Evolutionary conservation across 2,888 invertebrate genomes (phyloP), one percentile per base, ranked within the genome.

Genomic region (Hoplodrina blanda): DNA sequence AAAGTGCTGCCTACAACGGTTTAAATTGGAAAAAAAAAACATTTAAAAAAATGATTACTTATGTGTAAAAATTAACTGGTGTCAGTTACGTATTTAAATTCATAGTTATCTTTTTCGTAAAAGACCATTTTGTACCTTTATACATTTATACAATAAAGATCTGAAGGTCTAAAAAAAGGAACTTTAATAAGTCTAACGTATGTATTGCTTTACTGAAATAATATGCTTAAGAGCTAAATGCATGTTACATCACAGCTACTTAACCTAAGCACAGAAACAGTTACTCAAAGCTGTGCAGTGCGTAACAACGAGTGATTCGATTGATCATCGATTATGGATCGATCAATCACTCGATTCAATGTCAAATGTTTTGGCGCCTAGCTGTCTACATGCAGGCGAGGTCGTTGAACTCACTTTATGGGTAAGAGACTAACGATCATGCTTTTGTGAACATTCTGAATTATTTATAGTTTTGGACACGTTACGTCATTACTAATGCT

Each of bases 301-400:
- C 62, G 74, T 75, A 80, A 66, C 71, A 69, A 81, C 81, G 69
- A 81, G 79, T 85, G 81, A 76, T 71, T 73, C 75, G 78, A 84
- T 80, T 69, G 84, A 79, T 80, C 76, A 82, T 80, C 85, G 89
- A 90, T 82, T 87, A 91, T 88, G 87, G 83, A 88, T 89, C 88
- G 83, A 94, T 94, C 91, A 93, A 93, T 92, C 91, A 92, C 82
- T 81, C 74, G 85, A 85, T 88, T 89, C 90, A 89, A 86, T 89
- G 89, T 87, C 88, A 86, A 81, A 83, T 78, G 83, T 87, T 86
- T 87, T 86, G 94, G 94, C 94, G 94, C 94, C 94, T 90, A 59
- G 87, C 90, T 84, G 94, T 94, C 94, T 94, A 87, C 86, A 86
- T 89, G 88, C 87, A 88, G 83, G 81, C 73, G 78, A 86, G 94